Base-by-base conservation (phyloP, 2,113 vertebrate species). In the Acanthisitta chloris region DNA sequence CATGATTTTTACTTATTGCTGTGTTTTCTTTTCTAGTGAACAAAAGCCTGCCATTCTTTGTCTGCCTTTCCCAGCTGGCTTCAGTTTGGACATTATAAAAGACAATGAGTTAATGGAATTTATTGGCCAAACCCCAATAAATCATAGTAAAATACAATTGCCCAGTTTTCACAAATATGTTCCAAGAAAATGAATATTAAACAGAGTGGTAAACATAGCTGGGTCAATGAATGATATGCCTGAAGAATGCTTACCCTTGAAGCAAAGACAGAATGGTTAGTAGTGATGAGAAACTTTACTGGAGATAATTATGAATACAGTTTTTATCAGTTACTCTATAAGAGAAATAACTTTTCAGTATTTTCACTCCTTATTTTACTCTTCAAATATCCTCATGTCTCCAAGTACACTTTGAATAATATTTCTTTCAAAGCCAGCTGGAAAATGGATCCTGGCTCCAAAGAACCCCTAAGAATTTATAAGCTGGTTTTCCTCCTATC, bases 381-480 rank as follows among this genome's bases (percentile, higher is more conserved):
- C 88, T 87, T 91, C 94, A 94, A 71, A 97, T 97, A 91, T 43
- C 38, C 58, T 93, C 58, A 70, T 33, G 33, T 79, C 29, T 94
- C 73, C 91, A 90, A 81, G 40, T 94, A 94, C 58, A 36, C 77
- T 97, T 97, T 94, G 97, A 98, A 96, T 79, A 95, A 86, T 36
- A 90, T n/a, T 72, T 26, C 38, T 97, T 96, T 52, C 84, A 95
- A 97, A 95, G 74, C 25, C 69, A 95, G 83, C 66, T 8, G 69
- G 91, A 92, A 91, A 96, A 90, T 91, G 90, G 31, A 64, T 90
- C 54, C 97, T 94, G 92, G 91, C 92, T 97, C 86, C 61, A 95
- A 96, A 90, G 88, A 91, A 86, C 65, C 15, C 92, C 90, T 95
- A 96, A 97, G 88, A 97, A 98, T 97, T 97, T 97, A 97, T 96